phyloP scores from a whole-genome alignment of 2,113 vertebrate species.

The Numenius arquata region DNA sequence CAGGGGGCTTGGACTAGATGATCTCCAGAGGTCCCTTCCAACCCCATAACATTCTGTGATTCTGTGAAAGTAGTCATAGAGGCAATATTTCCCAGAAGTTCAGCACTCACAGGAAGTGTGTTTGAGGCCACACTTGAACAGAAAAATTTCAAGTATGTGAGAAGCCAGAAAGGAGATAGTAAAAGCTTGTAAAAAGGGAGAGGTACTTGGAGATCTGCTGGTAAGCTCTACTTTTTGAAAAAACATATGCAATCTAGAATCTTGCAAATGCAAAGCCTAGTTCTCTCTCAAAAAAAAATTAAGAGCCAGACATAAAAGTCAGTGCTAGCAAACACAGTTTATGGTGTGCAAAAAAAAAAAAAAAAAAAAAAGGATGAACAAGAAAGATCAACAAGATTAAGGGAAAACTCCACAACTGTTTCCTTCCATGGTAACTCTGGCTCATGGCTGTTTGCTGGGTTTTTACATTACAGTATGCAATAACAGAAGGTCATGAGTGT shows the following conservation, averaged over 20 bases:
- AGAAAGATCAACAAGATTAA: neutral
- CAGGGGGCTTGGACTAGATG: no score
- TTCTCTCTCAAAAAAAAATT: neutral
- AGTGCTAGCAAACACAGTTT: neutral
- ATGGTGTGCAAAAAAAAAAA: neutral
- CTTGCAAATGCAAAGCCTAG: neutral
- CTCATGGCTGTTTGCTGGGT: neutral
- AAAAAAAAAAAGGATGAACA: neutral
- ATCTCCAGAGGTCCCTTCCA: no score
- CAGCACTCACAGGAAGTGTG: neutral
- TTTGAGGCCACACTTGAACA: neutral
- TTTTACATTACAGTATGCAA: neutral
- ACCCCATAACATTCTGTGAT: no score
- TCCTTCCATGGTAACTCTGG: neutral
- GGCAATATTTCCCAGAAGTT: neutral
- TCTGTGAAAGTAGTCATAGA: neutral
- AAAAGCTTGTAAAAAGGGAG: neutral
- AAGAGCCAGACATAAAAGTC: neutral
- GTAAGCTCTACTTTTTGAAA: neutral
- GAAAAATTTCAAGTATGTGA: neutral
- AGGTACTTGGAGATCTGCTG: neutral
- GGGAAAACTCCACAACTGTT: neutral
- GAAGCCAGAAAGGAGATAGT: neutral
- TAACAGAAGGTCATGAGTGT: slow-evolving; percentile 40
- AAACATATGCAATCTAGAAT: neutral